Percentiles rank a stretch among this genome's conserved stretches.
These are phyloP conservation scores for Pao palembangensis DNA, from an alignment of 2,113 vertebrate species.

Conservation along the genomic window DNA sequence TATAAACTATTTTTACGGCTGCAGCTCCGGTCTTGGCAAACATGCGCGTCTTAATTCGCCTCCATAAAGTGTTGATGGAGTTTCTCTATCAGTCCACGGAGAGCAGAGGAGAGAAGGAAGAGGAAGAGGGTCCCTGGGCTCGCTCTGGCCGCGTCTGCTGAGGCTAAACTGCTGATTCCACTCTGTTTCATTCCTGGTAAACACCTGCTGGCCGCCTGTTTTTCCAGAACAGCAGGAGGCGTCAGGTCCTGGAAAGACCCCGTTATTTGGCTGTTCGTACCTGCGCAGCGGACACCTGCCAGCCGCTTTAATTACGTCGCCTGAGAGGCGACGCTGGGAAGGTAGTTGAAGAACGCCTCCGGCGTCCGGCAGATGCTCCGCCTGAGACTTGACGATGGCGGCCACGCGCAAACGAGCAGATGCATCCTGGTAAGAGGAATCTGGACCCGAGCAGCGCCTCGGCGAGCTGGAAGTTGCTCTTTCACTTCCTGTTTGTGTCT, in stretches of 20 bases:
- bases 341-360: slow-evolving; percentile 26
- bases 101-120: no score
- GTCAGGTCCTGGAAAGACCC: slow-evolving; percentile 46
- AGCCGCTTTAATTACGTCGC: slow-evolving; percentile 60
- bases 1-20: no score
- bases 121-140: neutral
- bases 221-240: slow-evolving; percentile 34
- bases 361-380: slow-evolving; percentile 24
- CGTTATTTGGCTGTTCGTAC: slow-evolving; percentile 41
- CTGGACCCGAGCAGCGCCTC: slow-evolving; percentile 5
- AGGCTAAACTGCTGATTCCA: slow-evolving; percentile 53
- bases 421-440: slow-evolving; percentile 14
- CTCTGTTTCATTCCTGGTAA: slow-evolving; percentile 43
- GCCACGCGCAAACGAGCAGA: slow-evolving; percentile 33
- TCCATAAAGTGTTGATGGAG: slow-evolving; percentile 39
- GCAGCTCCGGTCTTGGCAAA: neutral
- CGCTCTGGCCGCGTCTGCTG: slow-evolving; percentile 3
- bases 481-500: no score
- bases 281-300: slow-evolving; percentile 47
- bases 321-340: slow-evolving; percentile 25
- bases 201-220: slow-evolving; percentile 49
- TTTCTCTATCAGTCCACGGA: slow-evolving; percentile 10
- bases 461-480: neutral
- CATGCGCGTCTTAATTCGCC: slow-evolving; percentile 23
- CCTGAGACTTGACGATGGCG: slow-evolving; percentile 11